Conservation (phyloP, 2,797 vertebrate genomes). For the Protosalanx chinensis region DNA sequence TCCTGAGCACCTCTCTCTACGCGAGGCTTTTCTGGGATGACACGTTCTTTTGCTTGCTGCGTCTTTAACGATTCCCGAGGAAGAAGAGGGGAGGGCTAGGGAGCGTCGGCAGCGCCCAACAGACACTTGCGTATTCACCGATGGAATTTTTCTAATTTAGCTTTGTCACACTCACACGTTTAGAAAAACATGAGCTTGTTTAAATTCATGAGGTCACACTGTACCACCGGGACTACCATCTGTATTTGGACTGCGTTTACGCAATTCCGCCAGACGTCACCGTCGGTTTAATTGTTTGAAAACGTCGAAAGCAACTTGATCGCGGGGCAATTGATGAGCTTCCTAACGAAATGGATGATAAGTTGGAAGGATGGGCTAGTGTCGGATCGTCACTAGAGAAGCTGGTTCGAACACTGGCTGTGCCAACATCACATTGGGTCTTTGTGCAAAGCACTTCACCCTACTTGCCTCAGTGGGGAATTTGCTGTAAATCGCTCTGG, state of each 20-base stretch:
- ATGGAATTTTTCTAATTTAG: constrained; percentile 58
- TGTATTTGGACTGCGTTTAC: constrained; percentile 59
- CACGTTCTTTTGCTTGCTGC: constrained; percentile 11
- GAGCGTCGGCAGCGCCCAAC: constrained; percentile 28
- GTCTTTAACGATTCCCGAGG: constrained; percentile 26
- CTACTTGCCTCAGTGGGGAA: no score
- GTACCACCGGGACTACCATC: constrained; percentile 21
- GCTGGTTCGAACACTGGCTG: no score
- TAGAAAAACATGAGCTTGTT: constrained; percentile 68
- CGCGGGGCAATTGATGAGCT: no score
- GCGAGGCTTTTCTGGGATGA: constrained; percentile 9
- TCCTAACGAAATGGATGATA: no score
- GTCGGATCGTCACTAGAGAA: no score
- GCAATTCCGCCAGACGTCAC: constrained; percentile 37
- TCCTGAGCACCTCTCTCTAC: constrained; percentile 5
- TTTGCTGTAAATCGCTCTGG: no score
- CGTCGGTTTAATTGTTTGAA: constrained; percentile 1
- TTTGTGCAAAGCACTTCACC: no score
- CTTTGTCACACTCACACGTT: constrained; percentile 51
- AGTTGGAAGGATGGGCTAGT: no score
- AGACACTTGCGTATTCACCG: constrained; percentile 25
- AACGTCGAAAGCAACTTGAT: no score
- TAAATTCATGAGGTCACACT: constrained; percentile 67
- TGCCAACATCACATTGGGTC: no score
- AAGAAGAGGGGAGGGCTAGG: constrained; percentile 15